Percentiles rank a stretch among this genome's conserved stretches.
Evolutionary conservation across 2,113 vertebrate genomes (phyloP).

Genomic region (Bufo bufo): DNA sequence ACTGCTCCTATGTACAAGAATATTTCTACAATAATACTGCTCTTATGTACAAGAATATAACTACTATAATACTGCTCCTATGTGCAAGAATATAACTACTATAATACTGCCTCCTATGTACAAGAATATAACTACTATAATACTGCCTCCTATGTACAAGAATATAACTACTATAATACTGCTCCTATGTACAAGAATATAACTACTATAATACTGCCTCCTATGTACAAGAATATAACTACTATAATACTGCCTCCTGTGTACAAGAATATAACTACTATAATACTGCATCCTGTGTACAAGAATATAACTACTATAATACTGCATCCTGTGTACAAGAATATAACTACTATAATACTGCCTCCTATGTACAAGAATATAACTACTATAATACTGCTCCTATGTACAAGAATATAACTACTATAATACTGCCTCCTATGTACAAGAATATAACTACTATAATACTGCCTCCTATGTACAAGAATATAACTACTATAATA

Average conservation of each 20-base stretch:
- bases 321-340: too few relatives aligned
- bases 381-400: too few relatives aligned
- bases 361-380: too few relatives aligned
- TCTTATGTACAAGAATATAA: slow-evolving; percentile 1
- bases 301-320: too few relatives aligned
- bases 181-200: neutral
- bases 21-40: slow-evolving; percentile 4
- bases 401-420: too few relatives aligned
- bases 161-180: slow-evolving; percentile 18
- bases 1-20: neutral
- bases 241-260: neutral
- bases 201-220: neutral
- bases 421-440: too few relatives aligned
- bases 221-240: neutral
- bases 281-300: neutral
- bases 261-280: too few relatives aligned
- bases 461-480: too few relatives aligned
- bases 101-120: neutral
- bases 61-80: slow-evolving; percentile 10
- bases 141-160: neutral
- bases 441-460: too few relatives aligned
- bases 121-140: slow-evolving; percentile 18
- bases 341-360: neutral
- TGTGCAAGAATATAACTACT: slow-evolving; percentile 5
- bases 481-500: neutral